Evolutionary conservation across 2,888 invertebrate genomes (phyloP), one percentile per base, ranked within the genome.

Genomic region (Cepaea hortensis): DNA sequence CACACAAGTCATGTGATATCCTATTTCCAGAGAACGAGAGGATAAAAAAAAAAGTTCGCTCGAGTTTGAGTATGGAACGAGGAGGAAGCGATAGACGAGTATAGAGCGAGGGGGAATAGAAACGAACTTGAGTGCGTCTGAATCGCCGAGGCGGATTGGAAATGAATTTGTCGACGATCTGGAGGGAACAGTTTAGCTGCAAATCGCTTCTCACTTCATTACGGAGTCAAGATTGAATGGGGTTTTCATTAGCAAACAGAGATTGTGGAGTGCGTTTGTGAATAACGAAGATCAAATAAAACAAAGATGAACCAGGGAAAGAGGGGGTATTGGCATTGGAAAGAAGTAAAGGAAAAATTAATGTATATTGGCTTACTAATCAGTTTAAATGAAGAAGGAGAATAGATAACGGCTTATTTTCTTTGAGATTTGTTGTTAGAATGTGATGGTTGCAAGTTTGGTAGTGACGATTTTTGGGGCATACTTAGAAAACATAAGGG

Each of bases 1-100:
- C 76, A 84, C 76, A 84, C 76, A 84, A 65, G 84, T 84, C 84
- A 84, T 75, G 84, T 76, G 84, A 84, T 76, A 84, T 76, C 84
- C 73, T 84, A 75, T 76, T 76, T 76, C 76, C 84, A 48, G 73
- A 35, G 62, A 62, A 50, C 35, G 55, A 55, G 73, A 73, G 70
- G 68, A 68, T 81, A 68, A 81, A 81, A 70, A 83, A 55, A 55
- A 55, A 55, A 1, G 55, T 73, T 83, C 83, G 73, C 83, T 73
- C 73, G 72, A 15, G n/a, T 73, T 11, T 83, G 83, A 72, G 61
- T 15, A 15, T 70, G 61, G 35, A 83, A 62, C 61, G 61, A 73
- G 83, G 18, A 61, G 72, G 73, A 76, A 46, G 65, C 48, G 84
- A 84, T 35, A 75, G 76, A n/a, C 3, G 70, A 81, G 48, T n/a